Base-by-base conservation (phyloP, 2,888 invertebrate genomes). In the Fragum whitleyi region DNA sequence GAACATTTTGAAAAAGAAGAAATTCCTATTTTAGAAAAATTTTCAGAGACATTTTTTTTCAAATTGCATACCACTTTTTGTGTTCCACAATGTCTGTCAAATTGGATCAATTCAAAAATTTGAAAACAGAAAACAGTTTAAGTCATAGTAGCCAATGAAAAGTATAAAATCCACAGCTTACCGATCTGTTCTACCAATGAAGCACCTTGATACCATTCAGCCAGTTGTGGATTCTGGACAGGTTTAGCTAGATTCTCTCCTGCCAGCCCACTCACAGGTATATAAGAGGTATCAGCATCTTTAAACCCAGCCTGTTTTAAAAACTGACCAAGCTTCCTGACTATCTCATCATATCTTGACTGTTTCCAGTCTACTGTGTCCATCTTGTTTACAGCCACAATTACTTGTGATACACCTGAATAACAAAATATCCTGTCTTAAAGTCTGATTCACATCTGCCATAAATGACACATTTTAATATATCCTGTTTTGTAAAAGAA, bases 351-450 rank as follows among this genome's bases (percentile, higher is more conserved):
- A 94, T 98, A 99, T 87, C 99, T 95, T 9, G 97, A 96, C 92
- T 97, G 95, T 1, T 97, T 97, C 99, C 99, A 99, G 74, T 96
- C 96, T 0, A 97, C 97, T 0, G 98, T 99, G 92, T 99, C 99
- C 93, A 99, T 95, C 95, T 99, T 99, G 93, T 99, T 99, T 23
- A 99, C 96, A 42, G 97, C 98, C 0, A 99, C 98, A 21, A 97
- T 97, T 55, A 99, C 93, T 94, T 99, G 99, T 80, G 96, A 96
- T 0, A 99, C 97, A 47, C 99, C 99, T 94, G 96, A 6, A 9
- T 90, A 19, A 71, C 36, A 53, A 23, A 70, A n/a, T n/a, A n/a
- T n/a, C n/a, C n/a, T n/a, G n/a, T n/a, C n/a, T n/a, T n/a, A 47
- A 72, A 42, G 42, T 42, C 42, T 11, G 16, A 42, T 42, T 16